Evolutionary conservation across 2,888 invertebrate species (phyloP).

Genomic region (Lampropteryx suffumata): DNA sequence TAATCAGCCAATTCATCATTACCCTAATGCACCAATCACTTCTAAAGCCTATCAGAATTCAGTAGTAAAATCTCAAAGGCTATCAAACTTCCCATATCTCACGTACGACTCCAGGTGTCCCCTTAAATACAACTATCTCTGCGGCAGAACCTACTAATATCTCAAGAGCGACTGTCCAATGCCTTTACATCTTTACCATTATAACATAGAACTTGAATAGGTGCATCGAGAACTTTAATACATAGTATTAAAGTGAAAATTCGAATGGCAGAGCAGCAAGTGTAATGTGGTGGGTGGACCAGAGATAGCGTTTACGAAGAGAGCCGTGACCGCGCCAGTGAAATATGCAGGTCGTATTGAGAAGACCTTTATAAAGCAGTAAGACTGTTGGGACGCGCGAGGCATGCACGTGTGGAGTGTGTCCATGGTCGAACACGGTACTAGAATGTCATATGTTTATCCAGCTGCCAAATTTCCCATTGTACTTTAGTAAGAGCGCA

Average conservation of each 20-base stretch:
- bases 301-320: conserved; percentile 76
- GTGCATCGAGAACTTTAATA: conserved; percentile 23
- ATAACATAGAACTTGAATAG: conserved; percentile 20
- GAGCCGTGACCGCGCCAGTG: conserved; percentile 69
- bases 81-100: conserved; percentile 73
- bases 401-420: conserved; percentile 53
- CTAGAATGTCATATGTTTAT: conserved; percentile 14
- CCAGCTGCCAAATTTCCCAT: too few species aligned
- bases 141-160: conserved; percentile 71
- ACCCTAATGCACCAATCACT: conserved; percentile 6
- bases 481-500: too few species aligned
- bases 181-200: conserved; percentile 62
- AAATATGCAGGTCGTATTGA: conserved; percentile 80
- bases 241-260: conserved; percentile 34
- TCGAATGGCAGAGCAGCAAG: conserved; percentile 25
- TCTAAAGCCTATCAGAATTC: conserved; percentile 28
- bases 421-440: conserved; percentile 39
- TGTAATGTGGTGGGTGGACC: conserved; percentile 50
- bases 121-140: conserved; percentile 73
- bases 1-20: too few species aligned
- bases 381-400: conserved; percentile 69
- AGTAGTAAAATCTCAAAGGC: conserved; percentile 55
- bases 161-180: conserved; percentile 72
- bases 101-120: conserved; percentile 56
- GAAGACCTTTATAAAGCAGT: conserved; percentile 73